phyloP scores from a whole-genome alignment of 1,140 invertebrate genomes.

The Hyposmocoma kahamanoa region DNA sequence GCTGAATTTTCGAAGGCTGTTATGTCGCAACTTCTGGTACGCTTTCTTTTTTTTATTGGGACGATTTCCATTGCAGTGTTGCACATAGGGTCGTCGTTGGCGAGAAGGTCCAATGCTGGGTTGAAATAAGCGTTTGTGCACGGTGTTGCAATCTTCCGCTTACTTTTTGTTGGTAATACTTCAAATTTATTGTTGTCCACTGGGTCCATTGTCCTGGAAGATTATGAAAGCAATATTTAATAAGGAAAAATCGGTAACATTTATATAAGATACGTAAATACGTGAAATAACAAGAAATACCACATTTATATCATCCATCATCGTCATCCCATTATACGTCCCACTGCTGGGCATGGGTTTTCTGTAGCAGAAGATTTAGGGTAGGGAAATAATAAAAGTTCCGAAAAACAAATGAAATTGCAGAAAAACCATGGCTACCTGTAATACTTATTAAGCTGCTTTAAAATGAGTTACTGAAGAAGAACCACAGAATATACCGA shows the following conservation, averaged over 20 bases:
- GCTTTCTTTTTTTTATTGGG: constrained; percentile 54
- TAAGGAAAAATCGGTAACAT: not conserved
- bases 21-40: constrained; percentile 52
- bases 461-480: too few relatives aligned
- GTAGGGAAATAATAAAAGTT: not conserved
- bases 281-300: too few relatives aligned
- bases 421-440: too few relatives aligned
- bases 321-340: not conserved
- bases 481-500: too few relatives aligned
- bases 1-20: constrained; percentile 62
- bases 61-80: constrained; percentile 70
- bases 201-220: constrained; percentile 50
- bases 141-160: constrained; percentile 53
- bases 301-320: too few relatives aligned
- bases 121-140: constrained; percentile 61
- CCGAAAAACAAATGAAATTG: not conserved
- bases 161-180: constrained; percentile 49
- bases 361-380: not conserved
- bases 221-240: constrained; percentile 8
- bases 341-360: too few relatives aligned
- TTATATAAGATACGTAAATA: not conserved
- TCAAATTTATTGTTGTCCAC: constrained; percentile 71
- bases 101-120: constrained; percentile 61
- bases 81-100: constrained; percentile 66
- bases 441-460: too few relatives aligned